Conservation (phyloP, 2,113 vertebrate species). For the Butastur rufipennis region DNA sequence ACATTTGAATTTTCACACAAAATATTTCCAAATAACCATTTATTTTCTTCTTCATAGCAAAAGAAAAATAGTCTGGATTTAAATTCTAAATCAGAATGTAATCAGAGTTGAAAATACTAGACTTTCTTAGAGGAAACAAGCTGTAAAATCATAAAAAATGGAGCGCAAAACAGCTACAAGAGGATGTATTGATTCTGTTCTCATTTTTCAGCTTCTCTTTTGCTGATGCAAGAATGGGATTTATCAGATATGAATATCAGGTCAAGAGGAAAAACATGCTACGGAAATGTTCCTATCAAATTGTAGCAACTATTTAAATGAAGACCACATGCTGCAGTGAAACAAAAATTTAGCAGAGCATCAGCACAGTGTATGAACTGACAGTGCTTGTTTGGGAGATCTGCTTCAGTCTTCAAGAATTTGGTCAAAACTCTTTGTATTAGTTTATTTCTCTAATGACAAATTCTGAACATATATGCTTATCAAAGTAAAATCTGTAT, state of each 20-base stretch:
- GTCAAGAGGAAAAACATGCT: background rate
- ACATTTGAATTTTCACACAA: background rate
- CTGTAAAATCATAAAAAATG: background rate
- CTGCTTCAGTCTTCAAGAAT: background rate
- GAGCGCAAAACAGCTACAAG: background rate
- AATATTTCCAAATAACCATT: background rate
- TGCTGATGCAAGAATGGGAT: background rate
- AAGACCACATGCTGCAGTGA: background rate
- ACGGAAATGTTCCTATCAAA: background rate
- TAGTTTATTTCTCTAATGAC: background rate
- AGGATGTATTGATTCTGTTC: background rate
- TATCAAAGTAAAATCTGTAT: background rate
- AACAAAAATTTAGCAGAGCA: background rate
- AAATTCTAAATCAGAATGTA: background rate
- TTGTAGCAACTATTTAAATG: background rate
- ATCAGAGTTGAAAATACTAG: background rate
- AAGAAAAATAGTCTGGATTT: background rate
- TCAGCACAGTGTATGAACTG: background rate
- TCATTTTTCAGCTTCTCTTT: background rate
- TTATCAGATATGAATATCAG: background rate
- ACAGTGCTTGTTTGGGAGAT: background rate
- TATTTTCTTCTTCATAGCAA: background rate
- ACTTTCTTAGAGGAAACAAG: background rate
- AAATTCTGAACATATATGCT: background rate
- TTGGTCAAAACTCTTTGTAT: background rate